Evolutionary conservation across 2,113 vertebrate genomes (phyloP).

Genomic region (Sarotherodon lohbergeri): DNA sequence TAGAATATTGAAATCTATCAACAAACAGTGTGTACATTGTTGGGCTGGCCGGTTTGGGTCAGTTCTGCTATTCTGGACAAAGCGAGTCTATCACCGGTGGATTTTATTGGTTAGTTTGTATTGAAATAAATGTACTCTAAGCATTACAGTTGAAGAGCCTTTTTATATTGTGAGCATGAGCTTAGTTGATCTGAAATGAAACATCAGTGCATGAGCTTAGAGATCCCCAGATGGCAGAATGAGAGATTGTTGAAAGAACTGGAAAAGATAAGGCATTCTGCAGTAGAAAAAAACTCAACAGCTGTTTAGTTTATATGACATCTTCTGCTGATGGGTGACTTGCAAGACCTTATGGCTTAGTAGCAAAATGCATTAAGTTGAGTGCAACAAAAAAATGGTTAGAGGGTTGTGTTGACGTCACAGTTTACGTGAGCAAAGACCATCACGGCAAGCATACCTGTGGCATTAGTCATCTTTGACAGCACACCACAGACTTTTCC

Average conservation of each 20-base stretch:
- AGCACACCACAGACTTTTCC: not conserved
- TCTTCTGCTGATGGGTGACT: not conserved
- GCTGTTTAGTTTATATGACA: not conserved
- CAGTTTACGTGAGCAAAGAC: not conserved
- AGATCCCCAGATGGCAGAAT: not conserved
- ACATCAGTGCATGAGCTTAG: not conserved
- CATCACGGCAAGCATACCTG: not conserved
- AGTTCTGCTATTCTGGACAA: not conserved
- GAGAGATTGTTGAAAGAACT: not conserved
- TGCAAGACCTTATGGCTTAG: not conserved
- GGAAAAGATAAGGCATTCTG: not conserved
- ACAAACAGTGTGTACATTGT: not conserved
- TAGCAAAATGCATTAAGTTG: not conserved
- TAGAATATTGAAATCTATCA: not conserved
- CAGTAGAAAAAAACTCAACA: not conserved
- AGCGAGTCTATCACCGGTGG: not conserved
- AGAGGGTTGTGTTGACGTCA: not conserved
- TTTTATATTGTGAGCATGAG: not conserved
- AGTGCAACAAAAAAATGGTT: not conserved
- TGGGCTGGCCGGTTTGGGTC: not conserved
- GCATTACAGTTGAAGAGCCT: not conserved
- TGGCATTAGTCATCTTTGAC: not conserved
- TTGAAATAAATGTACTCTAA: not conserved
- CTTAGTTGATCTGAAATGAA: not conserved
- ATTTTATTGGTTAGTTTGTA: not conserved